Base-by-base conservation (phyloP, 2,113 vertebrate species). In the Scomber scombrus region DNA sequence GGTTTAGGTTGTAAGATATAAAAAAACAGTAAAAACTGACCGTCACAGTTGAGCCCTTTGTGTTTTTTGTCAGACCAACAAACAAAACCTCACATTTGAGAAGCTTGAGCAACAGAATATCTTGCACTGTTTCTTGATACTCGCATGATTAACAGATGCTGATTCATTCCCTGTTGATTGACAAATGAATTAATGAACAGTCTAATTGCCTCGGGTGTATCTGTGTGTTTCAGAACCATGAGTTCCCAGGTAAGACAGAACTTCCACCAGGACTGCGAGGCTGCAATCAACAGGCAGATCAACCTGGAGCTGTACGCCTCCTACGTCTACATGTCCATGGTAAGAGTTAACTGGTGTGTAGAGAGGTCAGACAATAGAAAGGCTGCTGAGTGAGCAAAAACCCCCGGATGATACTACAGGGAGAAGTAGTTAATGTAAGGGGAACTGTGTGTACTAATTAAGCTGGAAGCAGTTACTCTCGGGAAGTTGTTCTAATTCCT, bases 261-360 rank as follows among this genome's bases (percentile, higher is more conserved):
- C 88, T 97, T 93, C 86, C 94, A 97, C 71, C 92, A 93, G 0
- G 96, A 97, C 56, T 96, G 93, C 0, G 96, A 97, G 72, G 94
- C 92, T 49, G 96, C 94, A 54, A 87, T 97, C 85, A 96, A 97
- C 88, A 91, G 93, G 58, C 96, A 96, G 92, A 95, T 97, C 89
- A 97, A 97, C 93, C 88, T 96, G 85, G 96, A 97, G 92, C 87
- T 97, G 72, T 95, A 94, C 0, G 96, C 96, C 6, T 96, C 96
- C 57, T 97, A 96, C 0, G 95, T 95, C 79, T 97, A 97, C 90
- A 55, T 96, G 77, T 96, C 96, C 4, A 97, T 97, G 96, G 95
- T 95, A 62, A 95, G 92, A 57, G 18, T 65, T 16, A 9, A 19
- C 5, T 18, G 1, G 3, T 45, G 10, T 1, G 14, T 8, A 21